Percentiles rank a stretch among this genome's conserved stretches.
Conservation (phyloP, 2,888 invertebrate genomes). For the Drosophila buzzatii region DNA sequence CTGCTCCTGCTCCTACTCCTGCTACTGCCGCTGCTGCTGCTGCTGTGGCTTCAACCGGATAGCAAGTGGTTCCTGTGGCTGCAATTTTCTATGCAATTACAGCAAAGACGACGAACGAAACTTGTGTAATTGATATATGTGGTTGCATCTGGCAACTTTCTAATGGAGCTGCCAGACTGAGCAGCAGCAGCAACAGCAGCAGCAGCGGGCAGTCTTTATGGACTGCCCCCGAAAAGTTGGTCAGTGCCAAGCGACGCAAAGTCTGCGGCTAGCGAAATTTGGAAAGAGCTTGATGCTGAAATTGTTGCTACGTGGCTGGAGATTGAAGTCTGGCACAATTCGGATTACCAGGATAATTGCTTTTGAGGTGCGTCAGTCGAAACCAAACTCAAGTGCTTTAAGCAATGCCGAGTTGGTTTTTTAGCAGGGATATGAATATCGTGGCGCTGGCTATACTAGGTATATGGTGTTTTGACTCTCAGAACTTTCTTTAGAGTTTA, state of each 20-base stretch:
- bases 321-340: constrained; percentile 49
- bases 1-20: neutral
- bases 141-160: constrained; percentile 63
- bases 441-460: neutral
- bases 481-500: neutral
- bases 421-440: neutral
- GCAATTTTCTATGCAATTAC: constrained; percentile 69
- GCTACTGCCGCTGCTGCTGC: constrained; percentile 5
- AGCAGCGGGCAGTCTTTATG: constrained; percentile 2
- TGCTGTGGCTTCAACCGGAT: constrained; percentile 15
- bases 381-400: constrained; percentile 19
- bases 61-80: constrained; percentile 33
- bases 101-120: constrained; percentile 50
- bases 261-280: constrained; percentile 52
- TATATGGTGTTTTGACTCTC: neutral
- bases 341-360: constrained; percentile 53
- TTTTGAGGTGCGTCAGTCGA: constrained; percentile 33
- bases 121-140: constrained; percentile 77
- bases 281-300: constrained; percentile 24
- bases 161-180: constrained; percentile 51
- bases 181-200: constrained; percentile 11
- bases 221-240: constrained; percentile 39
- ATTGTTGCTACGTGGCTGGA: constrained; percentile 12
- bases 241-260: constrained; percentile 38
- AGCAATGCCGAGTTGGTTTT: neutral